Evolutionary conservation across 92 coral and sea anemone species (phyloP).

Genomic region (Porites lobata): DNA sequence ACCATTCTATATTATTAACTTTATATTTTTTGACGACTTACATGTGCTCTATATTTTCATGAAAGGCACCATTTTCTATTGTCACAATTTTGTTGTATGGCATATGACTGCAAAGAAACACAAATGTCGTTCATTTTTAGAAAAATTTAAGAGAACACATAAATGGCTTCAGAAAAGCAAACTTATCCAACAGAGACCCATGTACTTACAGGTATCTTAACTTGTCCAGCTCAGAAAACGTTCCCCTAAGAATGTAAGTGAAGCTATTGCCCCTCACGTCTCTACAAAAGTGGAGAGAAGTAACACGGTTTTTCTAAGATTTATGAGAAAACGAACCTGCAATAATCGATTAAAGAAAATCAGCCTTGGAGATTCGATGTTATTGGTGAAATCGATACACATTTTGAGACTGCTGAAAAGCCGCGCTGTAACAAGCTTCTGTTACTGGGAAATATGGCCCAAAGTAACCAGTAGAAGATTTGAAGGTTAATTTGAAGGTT

Average conservation of each 20-base stretch:
- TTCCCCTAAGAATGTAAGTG: slow-evolving; percentile 80
- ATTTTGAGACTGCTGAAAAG: no score
- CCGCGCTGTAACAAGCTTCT: no score
- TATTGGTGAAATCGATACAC: no score
- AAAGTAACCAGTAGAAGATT: no score
- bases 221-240: slow-evolving; percentile 80
- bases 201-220: slow-evolving; percentile 76
- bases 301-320: background rate
- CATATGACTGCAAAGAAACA: slow-evolving; percentile 53
- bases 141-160: background rate
- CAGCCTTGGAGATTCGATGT: no score
- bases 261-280: slow-evolving; percentile 73
- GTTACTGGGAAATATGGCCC: no score
- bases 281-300: slow-evolving; percentile 42
- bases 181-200: background rate
- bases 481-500: no score
- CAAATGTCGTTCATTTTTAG: background rate
- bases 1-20: no score
- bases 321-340: no score
- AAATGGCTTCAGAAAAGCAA: background rate
- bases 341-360: no score
- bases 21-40: slow-evolving; percentile 45
- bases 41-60: slow-evolving; percentile 67
- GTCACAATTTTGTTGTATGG: slow-evolving; percentile 78
- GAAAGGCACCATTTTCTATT: slow-evolving; percentile 91